Conservation (phyloP, 2,888 invertebrate genomes). For the Drosophila formosana region DNA sequence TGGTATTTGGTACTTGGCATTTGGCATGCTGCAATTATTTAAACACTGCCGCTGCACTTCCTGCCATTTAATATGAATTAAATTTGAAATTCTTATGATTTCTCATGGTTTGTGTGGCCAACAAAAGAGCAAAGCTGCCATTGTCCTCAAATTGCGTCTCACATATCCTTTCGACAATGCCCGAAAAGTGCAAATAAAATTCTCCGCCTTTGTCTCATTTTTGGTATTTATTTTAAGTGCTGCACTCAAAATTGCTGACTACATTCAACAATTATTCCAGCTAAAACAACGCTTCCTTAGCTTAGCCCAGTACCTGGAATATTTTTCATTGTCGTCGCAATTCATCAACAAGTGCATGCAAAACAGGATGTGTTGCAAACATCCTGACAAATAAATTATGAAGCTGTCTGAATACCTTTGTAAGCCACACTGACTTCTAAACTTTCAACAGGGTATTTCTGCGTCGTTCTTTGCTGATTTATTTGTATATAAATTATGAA, state of each 20-base stretch:
- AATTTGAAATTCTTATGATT: slow-evolving; percentile 69
- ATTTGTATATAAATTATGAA: slow-evolving; percentile 5
- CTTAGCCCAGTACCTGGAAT: not conserved
- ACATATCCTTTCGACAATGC: slow-evolving; percentile 43
- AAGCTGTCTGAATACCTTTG: slow-evolving; percentile 4
- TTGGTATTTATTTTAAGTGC: slow-evolving; percentile 32
- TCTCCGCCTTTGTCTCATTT: slow-evolving; percentile 33
- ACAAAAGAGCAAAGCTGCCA: slow-evolving; percentile 43
- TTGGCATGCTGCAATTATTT: slow-evolving; percentile 61
- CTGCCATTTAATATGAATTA: slow-evolving; percentile 74
- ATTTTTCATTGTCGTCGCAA: slow-evolving; percentile 23
- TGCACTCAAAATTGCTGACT: slow-evolving; percentile 39
- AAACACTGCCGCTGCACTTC: slow-evolving; percentile 57
- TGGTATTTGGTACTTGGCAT: not conserved
- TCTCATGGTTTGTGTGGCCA: slow-evolving; percentile 26
- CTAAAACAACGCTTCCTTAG: not conserved
- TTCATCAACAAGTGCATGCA: slow-evolving; percentile 32
- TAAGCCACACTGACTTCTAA: not conserved
- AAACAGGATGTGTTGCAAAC: slow-evolving; percentile 43
- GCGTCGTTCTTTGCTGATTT: not conserved
- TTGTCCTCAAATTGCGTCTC: slow-evolving; percentile 45
- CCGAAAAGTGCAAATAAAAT: slow-evolving; percentile 45
- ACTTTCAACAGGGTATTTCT: not conserved
- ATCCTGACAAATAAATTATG: slow-evolving; percentile 43
- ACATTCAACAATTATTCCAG: slow-evolving; percentile 7